phyloP scores from a whole-genome alignment of 2,113 vertebrate genomes.

The Pomatorhinus ruficollis region DNA sequence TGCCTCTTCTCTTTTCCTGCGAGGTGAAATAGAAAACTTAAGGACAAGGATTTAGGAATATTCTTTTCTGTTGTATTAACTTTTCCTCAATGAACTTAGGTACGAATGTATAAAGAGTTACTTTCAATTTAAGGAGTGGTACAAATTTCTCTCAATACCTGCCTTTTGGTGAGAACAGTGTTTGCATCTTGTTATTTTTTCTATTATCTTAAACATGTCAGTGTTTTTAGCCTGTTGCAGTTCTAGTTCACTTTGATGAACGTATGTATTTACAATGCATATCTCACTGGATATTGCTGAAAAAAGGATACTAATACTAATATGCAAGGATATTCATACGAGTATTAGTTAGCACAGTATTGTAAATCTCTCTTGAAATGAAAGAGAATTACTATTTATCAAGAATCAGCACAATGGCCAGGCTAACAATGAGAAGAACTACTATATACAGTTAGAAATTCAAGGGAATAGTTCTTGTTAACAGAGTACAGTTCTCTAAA shows the following conservation, averaged over 20 bases:
- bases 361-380: background rate
- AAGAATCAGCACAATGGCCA: background rate
- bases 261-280: background rate
- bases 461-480: background rate
- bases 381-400: background rate
- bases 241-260: background rate
- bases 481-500: background rate
- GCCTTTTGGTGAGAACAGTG: background rate
- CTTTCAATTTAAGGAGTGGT: fast-evolving
- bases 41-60: background rate
- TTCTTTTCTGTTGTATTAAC: background rate
- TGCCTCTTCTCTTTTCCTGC: background rate
- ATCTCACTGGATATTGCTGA: background rate
- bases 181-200: background rate
- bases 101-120: background rate
- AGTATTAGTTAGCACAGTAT: background rate
- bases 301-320: background rate
- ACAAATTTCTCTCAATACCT: background rate
- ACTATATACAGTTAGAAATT: background rate
- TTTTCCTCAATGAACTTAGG: background rate
- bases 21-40: background rate
- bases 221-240: background rate
- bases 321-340: fast-evolving
- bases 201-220: background rate
- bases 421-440: background rate